Conservation (phyloP, 2,113 vertebrate genomes). For the Platichthys stellatus region DNA sequence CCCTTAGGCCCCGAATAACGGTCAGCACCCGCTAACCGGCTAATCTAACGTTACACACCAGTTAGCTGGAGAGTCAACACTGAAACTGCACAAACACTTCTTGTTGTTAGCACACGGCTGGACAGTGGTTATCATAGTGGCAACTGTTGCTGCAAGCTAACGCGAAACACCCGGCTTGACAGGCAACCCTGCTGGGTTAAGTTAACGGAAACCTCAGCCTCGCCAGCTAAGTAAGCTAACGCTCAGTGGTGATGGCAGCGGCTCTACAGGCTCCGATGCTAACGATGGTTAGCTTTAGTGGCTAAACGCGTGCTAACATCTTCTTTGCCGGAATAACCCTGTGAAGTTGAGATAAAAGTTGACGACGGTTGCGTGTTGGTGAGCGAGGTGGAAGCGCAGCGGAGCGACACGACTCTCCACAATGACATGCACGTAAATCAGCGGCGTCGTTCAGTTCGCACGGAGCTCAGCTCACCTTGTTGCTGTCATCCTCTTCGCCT, state of each 20-base stretch:
- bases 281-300: constrained; percentile 61
- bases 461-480: constrained; percentile 69
- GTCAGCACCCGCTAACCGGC: constrained; percentile 51
- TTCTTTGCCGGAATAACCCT: constrained; percentile 48
- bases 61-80: constrained; percentile 39
- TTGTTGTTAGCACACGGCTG: background rate
- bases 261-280: constrained; percentile 47
- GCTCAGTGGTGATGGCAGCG: constrained; percentile 1
- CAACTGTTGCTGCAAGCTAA: background rate
- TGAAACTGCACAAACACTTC: constrained; percentile 10
- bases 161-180: background rate
- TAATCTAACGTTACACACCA: constrained; percentile 32
- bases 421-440: background rate
- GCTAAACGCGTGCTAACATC: constrained; percentile 52
- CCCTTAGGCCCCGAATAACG: constrained; percentile 49
- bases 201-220: constrained; percentile 22
- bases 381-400: background rate
- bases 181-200: constrained; percentile 10
- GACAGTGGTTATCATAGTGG: background rate
- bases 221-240: constrained; percentile 28
- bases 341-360: constrained; percentile 68
- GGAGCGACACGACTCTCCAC: background rate
- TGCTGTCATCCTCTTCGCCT: constrained; percentile 78
- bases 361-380: constrained; percentile 3
- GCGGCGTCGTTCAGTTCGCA: constrained; percentile 3